These are phyloP conservation scores for Motacilla tschutschensis DNA, from an alignment of 2,113 vertebrate genomes.

Conservation along the genomic window DNA sequence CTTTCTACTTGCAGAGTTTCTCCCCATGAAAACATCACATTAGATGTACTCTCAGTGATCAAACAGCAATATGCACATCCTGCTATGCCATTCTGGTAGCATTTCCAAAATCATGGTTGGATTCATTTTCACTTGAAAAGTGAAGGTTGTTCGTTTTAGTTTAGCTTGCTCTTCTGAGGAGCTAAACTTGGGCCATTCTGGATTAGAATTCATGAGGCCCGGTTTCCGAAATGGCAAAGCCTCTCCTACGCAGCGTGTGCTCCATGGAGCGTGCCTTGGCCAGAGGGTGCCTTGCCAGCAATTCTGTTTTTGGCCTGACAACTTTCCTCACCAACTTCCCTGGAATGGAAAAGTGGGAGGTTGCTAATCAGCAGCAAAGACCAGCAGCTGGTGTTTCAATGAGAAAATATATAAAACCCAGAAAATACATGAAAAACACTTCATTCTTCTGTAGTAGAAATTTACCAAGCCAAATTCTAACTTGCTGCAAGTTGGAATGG, in stretches of 20 bases:
- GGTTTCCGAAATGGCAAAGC: background rate
- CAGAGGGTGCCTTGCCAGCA: slow-evolving; percentile 8
- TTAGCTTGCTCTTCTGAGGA: slow-evolving; percentile 8
- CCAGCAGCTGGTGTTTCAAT: slow-evolving; percentile 16
- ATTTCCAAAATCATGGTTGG: background rate
- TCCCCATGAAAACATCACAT: background rate
- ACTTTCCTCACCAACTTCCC: slow-evolving; percentile 14
- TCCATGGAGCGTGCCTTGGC: background rate
- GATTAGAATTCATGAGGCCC: background rate
- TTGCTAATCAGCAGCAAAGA: slow-evolving; percentile 34
- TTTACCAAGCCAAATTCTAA: background rate
- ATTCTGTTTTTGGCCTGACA: slow-evolving; percentile 30
- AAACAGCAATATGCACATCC: background rate
- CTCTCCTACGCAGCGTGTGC: background rate
- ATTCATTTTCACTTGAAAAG: background rate
- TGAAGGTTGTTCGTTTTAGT: slow-evolving; percentile 19
- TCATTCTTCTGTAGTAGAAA: background rate
- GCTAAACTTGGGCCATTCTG: background rate
- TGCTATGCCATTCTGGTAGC: background rate
- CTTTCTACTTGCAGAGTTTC: background rate
- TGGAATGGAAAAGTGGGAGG: slow-evolving; percentile 1
- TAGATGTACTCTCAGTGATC: background rate
- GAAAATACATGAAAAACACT: background rate
- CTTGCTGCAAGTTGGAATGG: background rate
- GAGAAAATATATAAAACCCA: background rate